These are phyloP conservation scores for Archips xylosteana DNA, from an alignment of 2,888 invertebrate genomes.

Conservation along the genomic window DNA sequence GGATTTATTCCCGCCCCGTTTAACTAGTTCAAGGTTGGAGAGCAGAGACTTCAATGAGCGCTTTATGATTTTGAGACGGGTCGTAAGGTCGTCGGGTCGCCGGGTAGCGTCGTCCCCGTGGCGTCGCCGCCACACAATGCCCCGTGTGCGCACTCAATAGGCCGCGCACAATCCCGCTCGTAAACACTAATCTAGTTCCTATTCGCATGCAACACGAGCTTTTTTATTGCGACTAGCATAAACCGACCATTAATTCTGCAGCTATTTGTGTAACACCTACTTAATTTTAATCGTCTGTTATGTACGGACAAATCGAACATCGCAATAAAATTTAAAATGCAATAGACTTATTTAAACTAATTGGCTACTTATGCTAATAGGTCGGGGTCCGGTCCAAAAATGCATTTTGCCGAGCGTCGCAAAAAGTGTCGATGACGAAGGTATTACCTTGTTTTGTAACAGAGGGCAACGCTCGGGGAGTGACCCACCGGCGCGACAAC, in stretches of 20 bases:
- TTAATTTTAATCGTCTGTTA: conserved; percentile 37
- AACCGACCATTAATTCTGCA: conserved; percentile 49
- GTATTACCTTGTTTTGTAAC: conserved; percentile 77
- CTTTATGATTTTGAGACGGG: conserved; percentile 68
- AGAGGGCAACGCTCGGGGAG: conserved; percentile 74
- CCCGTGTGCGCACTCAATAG: conserved; percentile 22
- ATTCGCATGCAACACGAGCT: conserved; percentile 26
- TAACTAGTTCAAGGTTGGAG: conserved; percentile 82
- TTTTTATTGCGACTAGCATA: conserved; percentile 38
- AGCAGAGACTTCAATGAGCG: conserved; percentile 70
- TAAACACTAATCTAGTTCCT: conserved; percentile 26
- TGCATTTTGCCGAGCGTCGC: conserved; percentile 71
- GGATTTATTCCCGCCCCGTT: conserved; percentile 73
- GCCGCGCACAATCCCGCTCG: conserved; percentile 25
- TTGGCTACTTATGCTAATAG: conserved; percentile 78
- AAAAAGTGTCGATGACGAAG: conserved; percentile 68
- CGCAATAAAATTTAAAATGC: conserved; percentile 63
- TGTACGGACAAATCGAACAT: conserved; percentile 59
- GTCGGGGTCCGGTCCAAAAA: conserved; percentile 66
- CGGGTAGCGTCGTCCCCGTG: conserved; percentile 56
- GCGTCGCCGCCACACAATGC: conserved; percentile 59
- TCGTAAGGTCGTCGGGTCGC: conserved; percentile 53
- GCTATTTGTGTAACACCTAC: conserved; percentile 55
- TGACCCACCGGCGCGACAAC: conserved; percentile 70
- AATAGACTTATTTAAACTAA: conserved; percentile 74